Base-by-base conservation (phyloP, 2,888 invertebrate genomes). In the Hypomecis punctinalis region DNA sequence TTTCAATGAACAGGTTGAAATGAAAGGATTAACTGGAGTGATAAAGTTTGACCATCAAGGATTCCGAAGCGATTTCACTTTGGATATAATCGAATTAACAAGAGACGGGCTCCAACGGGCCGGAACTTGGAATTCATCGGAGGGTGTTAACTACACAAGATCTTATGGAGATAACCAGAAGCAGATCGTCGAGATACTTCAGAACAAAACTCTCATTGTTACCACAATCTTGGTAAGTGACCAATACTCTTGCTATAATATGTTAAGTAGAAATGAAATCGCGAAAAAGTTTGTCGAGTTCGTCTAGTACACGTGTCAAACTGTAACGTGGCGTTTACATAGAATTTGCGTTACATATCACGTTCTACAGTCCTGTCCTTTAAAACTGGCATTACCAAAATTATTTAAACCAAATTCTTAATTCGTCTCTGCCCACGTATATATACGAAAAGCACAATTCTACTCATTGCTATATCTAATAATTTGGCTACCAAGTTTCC, bases 41-140 rank as follows among this genome's bases (percentile, higher is more conserved):
- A 98, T 99, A 78, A 97, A 97, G 90, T 98, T 99, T 88, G 98
- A 98, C 91, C 97, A 97, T 88, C 97, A 97, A 91, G 99, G 99
- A 60, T 97, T 98, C 88, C 94, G 99, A 66, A 97, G 97, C 51
- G 97, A 98, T 86, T 98, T 99, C 84, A 95, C 96, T 70, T 93
- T 99, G 74, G 98, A 98, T 84, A 96, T 99, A 75, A 96, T 99
- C 70, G 98, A 99, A 86, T 93, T 99, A 71, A 96, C 96, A 60
- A 95, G 97, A 74, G 95, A 96, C 64, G 98, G 98, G 0, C 91
- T 98, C 58, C 95, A 96, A 79, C 97, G 96, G 88, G 97, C 97
- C 66, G 98, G 98, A 46, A 96, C 95, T 42, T 98, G 98, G 97
- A 97, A 97, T 83, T 97, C 97, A 6, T 96, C 97, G 0, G 96